A percentile compares a stretch with the other conserved stretches of the same genome.
Conservation (phyloP, 2,113 vertebrate genomes). For the Hyaena hyaena region DNA sequence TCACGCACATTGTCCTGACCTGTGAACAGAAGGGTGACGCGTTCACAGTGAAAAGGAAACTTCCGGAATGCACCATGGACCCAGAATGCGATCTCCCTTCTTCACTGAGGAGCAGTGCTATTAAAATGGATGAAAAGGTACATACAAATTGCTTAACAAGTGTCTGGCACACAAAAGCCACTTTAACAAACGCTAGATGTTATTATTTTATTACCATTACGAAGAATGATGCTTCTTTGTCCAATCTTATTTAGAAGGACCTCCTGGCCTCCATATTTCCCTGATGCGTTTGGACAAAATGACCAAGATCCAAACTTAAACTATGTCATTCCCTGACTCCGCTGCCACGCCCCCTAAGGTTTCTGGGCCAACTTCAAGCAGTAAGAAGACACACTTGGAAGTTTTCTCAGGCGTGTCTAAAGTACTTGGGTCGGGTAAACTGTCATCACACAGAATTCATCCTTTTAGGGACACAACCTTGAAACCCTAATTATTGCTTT, state of each 20-base stretch:
- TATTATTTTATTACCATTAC: neutral
- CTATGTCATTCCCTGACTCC: rapidly evolving
- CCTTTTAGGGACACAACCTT: neutral
- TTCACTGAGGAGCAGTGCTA: neutral
- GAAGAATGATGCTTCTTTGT: neutral
- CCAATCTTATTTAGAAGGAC: neutral
- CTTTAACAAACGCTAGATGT: neutral
- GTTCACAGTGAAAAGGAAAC: neutral
- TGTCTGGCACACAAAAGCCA: neutral
- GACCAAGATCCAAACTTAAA: neutral
- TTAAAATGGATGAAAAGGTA: neutral
- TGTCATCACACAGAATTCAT: neutral
- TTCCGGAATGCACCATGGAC: neutral
- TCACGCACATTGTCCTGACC: neutral
- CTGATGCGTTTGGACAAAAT: neutral
- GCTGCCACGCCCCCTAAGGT: neutral
- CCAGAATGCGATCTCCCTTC: neutral
- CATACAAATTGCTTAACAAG: neutral
- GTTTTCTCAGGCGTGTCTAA: neutral
- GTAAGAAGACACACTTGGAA: neutral
- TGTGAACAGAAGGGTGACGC: neutral
- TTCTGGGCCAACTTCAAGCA: neutral
- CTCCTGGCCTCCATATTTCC: neutral
- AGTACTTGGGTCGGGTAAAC: neutral
- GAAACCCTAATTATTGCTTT: neutral